Percentiles rank a stretch among this genome's conserved stretches.
phyloP scores from a whole-genome alignment of 2,888 invertebrate species.

The Chelonus formosanus region DNA sequence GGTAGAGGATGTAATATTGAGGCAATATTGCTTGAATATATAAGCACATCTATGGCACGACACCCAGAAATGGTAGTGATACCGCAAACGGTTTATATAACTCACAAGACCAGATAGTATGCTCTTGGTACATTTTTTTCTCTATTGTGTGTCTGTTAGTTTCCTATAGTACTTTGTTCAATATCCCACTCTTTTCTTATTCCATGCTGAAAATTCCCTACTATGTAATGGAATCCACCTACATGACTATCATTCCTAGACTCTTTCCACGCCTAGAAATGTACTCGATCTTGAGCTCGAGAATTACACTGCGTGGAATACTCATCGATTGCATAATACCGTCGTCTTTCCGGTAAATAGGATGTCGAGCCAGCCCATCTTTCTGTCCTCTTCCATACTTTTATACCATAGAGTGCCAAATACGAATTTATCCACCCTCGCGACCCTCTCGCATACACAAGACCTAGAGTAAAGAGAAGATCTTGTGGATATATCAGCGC shows the following conservation, averaged over 20 bases:
- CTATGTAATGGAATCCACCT: constrained; percentile 38
- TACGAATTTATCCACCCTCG: constrained; percentile 51
- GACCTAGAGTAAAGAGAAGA: constrained; percentile 1
- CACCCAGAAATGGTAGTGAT: constrained; percentile 50
- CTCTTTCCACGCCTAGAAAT: constrained; percentile 29
- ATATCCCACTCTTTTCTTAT: constrained; percentile 37
- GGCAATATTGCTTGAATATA: constrained; percentile 54
- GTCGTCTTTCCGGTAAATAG: constrained; percentile 56
- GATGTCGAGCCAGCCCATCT: constrained; percentile 47
- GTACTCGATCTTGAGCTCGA: constrained; percentile 36
- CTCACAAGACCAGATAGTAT: constrained; percentile 46
- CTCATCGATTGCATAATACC: constrained; percentile 54
- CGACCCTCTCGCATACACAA: constrained; percentile 12
- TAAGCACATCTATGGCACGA: constrained; percentile 49
- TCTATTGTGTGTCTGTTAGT: constrained; percentile 5
- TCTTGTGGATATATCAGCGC: constrained; percentile 17
- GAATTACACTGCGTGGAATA: constrained; percentile 36
- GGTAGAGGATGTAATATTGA: constrained; percentile 53
- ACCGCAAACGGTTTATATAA: constrained; percentile 58
- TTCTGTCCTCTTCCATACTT: constrained; percentile 14
- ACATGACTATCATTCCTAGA: constrained; percentile 24
- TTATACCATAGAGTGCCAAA: constrained; percentile 44
- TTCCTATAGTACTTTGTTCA: constrained; percentile 6
- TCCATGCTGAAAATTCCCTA: constrained; percentile 44
- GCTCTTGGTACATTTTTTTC: not conserved